Conservation (phyloP, 2,797 vertebrate species). For the Gymnodraco acuticeps region DNA sequence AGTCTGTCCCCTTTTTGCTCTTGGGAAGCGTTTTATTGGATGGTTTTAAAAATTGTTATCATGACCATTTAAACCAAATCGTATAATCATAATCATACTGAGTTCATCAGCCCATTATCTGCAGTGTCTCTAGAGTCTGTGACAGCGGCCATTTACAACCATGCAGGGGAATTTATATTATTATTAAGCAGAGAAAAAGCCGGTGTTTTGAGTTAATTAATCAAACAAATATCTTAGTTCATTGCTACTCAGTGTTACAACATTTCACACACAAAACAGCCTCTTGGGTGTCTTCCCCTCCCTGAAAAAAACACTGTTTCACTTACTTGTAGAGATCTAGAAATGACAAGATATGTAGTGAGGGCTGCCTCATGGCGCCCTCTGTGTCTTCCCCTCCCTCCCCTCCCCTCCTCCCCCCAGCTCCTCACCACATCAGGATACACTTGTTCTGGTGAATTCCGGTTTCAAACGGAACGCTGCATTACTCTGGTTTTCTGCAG, state of each 20-base stretch:
- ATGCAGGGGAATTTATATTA: not conserved
- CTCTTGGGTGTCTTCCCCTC: constrained; percentile 12
- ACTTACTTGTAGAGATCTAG: constrained; percentile 54
- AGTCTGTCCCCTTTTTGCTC: not conserved
- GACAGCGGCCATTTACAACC: not conserved
- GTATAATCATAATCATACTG: not conserved
- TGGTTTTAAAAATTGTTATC: not conserved
- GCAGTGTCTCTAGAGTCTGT: not conserved
- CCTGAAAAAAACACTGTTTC: constrained; percentile 6
- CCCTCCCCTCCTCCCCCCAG: constrained; percentile 76
- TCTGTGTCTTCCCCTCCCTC: constrained; percentile 70
- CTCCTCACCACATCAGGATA: constrained; percentile 99
- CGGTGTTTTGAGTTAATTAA: not conserved
- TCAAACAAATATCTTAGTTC: constrained; percentile 17
- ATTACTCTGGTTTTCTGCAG: constrained; percentile 91
- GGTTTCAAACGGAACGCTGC: constrained; percentile 94
- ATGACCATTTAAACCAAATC: not conserved
- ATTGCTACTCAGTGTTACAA: constrained; percentile 16
- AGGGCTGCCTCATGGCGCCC: constrained; percentile 67
- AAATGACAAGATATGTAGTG: constrained; percentile 64
- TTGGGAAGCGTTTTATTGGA: not conserved
- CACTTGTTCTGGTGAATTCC: constrained; percentile 96
- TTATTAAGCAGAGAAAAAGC: not conserved
- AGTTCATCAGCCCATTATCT: not conserved
- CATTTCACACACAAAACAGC: constrained; percentile 25